A percentile compares a stretch with the other conserved stretches of the same genome.
Conservation (phyloP, 1,140 invertebrate species). For the Teleopsis dalmanni region DNA sequence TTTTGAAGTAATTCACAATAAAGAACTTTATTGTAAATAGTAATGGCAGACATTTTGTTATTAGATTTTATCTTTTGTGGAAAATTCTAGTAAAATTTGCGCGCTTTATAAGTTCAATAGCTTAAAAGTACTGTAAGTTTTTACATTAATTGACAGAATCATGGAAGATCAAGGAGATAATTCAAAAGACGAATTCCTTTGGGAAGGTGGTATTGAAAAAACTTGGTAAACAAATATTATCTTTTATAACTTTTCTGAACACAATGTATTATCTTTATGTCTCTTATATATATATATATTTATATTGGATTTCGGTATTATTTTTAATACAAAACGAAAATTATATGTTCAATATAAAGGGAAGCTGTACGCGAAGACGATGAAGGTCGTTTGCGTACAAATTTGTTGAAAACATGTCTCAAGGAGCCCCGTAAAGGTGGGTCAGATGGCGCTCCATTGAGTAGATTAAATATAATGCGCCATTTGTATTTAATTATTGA, state of each 20-base stretch:
- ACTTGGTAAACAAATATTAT: slow-evolving; percentile 77
- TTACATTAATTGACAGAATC: no score
- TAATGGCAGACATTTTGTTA: no score
- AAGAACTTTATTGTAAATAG: no score
- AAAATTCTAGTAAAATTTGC: no score
- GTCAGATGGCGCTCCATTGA: slow-evolving; percentile 59
- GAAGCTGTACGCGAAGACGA: slow-evolving; percentile 95
- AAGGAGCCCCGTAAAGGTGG: slow-evolving; percentile 75
- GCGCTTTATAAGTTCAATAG: no score
- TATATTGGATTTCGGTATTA: neutral
- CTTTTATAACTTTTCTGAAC: no score
- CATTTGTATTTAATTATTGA: slow-evolving; percentile 89
- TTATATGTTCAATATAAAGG: slow-evolving; percentile 49
- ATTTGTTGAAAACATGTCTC: slow-evolving; percentile 84
- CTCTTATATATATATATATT: no score
- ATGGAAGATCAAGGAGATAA: no score
- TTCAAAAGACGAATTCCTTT: slow-evolving; percentile 93
- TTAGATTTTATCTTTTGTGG: no score
- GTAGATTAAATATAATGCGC: slow-evolving; percentile 90
- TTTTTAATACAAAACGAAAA: neutral
- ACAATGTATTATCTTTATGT: no score
- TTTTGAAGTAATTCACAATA: no score
- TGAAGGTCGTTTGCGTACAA: slow-evolving; percentile 79
- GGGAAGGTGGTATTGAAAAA: slow-evolving; percentile 96
- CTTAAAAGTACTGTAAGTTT: no score